These are phyloP conservation scores for Ellobium chinense DNA, from an alignment of 2,888 invertebrate species.

Conservation along the genomic window DNA sequence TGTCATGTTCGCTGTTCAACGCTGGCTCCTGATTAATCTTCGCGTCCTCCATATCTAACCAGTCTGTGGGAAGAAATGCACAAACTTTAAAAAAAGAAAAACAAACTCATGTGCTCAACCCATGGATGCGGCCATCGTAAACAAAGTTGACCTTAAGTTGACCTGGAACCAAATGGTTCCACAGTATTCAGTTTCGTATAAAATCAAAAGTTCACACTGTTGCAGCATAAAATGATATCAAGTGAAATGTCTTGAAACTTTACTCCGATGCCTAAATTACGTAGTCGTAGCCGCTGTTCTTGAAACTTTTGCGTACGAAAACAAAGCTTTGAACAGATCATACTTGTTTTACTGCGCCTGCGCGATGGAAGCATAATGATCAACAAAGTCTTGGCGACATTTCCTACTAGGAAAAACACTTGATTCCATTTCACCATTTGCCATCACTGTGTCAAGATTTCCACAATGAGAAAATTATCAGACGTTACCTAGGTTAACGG, in stretches of 20 bases:
- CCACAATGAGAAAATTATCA: neutral
- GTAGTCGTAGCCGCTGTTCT: too few relatives aligned
- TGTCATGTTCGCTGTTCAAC: neutral
- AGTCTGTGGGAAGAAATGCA: too few relatives aligned
- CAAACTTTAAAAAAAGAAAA: too few relatives aligned
- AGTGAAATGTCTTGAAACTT: too few relatives aligned
- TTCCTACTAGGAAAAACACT: conserved; percentile 20
- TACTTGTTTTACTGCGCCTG: conserved; percentile 53
- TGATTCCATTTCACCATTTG: neutral
- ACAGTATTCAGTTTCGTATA: too few relatives aligned
- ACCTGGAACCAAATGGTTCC: too few relatives aligned
- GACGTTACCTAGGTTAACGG: neutral
- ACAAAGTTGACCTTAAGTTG: too few relatives aligned
- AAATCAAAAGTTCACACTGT: too few relatives aligned
- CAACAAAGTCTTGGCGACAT: conserved; percentile 55
- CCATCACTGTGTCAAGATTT: neutral
- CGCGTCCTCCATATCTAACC: neutral
- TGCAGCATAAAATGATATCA: too few relatives aligned
- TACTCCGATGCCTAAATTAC: too few relatives aligned
- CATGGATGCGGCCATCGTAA: too few relatives aligned
- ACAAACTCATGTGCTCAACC: too few relatives aligned
- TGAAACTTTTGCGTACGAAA: conserved; percentile 23
- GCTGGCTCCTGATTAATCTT: neutral
- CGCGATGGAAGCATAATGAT: conserved; percentile 54
- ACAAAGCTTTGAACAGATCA: conserved; percentile 15